Evolutionary conservation across 2,113 vertebrate genomes (phyloP), one percentile per base, ranked within the genome.

Genomic region (Climacteris rufus): DNA sequence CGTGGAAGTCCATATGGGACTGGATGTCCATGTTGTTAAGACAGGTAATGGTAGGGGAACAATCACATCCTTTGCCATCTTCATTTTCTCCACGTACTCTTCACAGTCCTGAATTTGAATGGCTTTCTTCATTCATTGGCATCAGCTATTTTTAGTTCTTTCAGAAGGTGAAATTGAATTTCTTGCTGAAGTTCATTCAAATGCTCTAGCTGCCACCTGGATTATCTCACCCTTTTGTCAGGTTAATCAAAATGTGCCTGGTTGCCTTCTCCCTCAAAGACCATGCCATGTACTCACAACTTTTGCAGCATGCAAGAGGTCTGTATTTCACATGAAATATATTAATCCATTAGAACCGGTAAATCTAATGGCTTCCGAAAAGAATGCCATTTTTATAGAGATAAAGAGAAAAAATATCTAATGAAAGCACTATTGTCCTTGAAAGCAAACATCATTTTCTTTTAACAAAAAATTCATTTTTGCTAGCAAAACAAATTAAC

Each of bases 191-290:
- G 42, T 80, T 90, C 45, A 74, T 80, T 91, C 63, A 66, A 44
- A 88, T 66, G 25, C 16, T 78, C 30, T 63, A 52, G 16, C 44
- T 90, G 91, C 40, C 35, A 54, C 54, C 49, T 85, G 71, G 42
- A 83, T 80, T 88, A 88, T 83, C 59, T 91, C 39, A 59, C 1
- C 1, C 20, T 89, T 95, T 93, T 75, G 35, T 47, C 50, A 90
- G 23, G 74, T 87, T 84, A 71, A 89, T 72, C 37, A 92, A 96
- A 95, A 95, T 14, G 44, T 88, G 47, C 60, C 69, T 77, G 54
- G 47, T 50, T 95, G 68, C 24, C 47, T 71, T 63, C 72, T 45
- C 44, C 66, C 39, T 93, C 37, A 66, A 79, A 87, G 74, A 83
- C 35, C 37, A 89, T 7, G 2, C 16, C 13, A 52, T 0, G 0